A percentile compares a stretch with the other conserved stretches of the same genome.
Conservation (phyloP, 2,888 invertebrate genomes). For the Leptinotarsa rubiginosa region DNA sequence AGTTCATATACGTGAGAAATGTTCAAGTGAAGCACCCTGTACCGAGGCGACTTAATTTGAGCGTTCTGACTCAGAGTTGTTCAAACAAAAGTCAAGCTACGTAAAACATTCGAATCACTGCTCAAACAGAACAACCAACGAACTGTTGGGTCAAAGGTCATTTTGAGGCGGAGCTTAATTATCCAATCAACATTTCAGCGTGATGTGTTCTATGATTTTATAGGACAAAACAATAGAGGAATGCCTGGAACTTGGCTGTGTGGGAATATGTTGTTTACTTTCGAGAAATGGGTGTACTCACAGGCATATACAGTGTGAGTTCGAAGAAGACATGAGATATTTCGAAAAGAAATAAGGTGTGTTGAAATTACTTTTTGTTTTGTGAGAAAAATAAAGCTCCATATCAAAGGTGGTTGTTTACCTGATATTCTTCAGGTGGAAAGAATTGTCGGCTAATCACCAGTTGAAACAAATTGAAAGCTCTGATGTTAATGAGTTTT, state of each 20-base stretch:
- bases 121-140: slow-evolving; percentile 33
- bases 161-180: slow-evolving; percentile 50
- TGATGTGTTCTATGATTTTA: slow-evolving; percentile 47
- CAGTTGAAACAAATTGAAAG: too few species aligned
- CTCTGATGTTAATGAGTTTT: too few species aligned
- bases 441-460: too few species aligned
- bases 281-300: slow-evolving; percentile 10
- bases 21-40: not conserved
- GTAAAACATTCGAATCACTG: slow-evolving; percentile 27
- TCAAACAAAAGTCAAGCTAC: slow-evolving; percentile 16
- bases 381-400: too few species aligned
- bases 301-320: not conserved
- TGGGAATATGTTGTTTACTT: slow-evolving; percentile 15
- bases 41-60: not conserved
- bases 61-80: slow-evolving; percentile 5
- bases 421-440: too few species aligned
- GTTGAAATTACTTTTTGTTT: too few species aligned
- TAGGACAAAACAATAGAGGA: slow-evolving; percentile 43
- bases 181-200: slow-evolving; percentile 50
- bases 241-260: slow-evolving; percentile 9
- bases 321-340: too few species aligned
- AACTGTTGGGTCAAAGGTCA: slow-evolving; percentile 52
- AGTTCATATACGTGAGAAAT: too few species aligned
- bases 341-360: too few species aligned
- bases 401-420: too few species aligned